Evolutionary conservation across 2,888 invertebrate species (phyloP).

Genomic region (Clostera curtula): DNA sequence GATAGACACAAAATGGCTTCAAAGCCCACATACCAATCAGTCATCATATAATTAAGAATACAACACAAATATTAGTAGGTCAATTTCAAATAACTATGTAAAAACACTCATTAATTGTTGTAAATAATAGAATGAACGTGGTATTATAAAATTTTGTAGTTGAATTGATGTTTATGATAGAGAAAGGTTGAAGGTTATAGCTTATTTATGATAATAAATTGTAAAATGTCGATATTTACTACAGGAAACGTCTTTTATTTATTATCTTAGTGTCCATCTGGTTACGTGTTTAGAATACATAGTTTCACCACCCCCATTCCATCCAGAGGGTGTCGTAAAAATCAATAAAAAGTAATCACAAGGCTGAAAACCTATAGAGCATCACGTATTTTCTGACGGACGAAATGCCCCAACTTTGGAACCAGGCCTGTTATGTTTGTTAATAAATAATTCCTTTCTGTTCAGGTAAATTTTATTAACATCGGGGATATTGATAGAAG

Average conservation of each 20-base stretch:
- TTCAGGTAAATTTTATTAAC: too few relatives aligned
- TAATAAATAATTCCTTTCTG: constrained; percentile 7
- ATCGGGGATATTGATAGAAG: too few relatives aligned
- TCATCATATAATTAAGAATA: too few relatives aligned
- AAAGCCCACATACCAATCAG: not conserved
- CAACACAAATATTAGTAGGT: too few relatives aligned
- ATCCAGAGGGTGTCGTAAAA: too few relatives aligned
- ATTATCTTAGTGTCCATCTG: constrained; percentile 5
- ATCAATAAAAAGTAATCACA: too few relatives aligned
- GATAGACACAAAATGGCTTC: too few relatives aligned
- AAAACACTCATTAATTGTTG: constrained; percentile 18
- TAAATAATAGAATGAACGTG: constrained; percentile 30
- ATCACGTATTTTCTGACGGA: too few relatives aligned
- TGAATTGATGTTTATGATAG: constrained; percentile 43
- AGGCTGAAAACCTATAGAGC: too few relatives aligned
- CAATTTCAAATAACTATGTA: constrained; percentile 1
- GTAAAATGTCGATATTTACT: constrained; percentile 42
- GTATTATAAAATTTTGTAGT: constrained; percentile 22
- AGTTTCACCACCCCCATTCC: too few relatives aligned
- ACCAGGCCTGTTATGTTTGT: constrained; percentile 3
- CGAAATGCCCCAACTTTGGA: too few relatives aligned
- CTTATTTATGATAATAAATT: constrained; percentile 32
- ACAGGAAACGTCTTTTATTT: constrained; percentile 3
- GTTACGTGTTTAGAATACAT: constrained; percentile 13
- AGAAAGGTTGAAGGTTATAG: constrained; percentile 22